phyloP scores from a whole-genome alignment of 1,140 invertebrate genomes.

The Lepidurus arcticus region DNA sequence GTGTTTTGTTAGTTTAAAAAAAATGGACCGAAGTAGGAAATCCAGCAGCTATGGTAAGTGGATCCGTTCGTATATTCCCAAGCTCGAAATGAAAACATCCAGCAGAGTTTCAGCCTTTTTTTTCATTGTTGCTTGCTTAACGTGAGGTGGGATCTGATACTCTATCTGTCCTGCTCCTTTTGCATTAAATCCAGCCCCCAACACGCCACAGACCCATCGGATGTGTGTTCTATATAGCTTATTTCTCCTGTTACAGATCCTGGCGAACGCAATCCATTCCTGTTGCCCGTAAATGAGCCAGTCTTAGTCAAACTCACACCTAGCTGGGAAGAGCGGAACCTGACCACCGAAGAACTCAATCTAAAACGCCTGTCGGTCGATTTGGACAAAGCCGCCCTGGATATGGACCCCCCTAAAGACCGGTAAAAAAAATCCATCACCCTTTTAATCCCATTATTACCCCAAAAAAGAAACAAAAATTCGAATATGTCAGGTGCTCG shows the following conservation, averaged over 20 bases:
- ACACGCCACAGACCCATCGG: not conserved
- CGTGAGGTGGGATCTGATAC: not conserved
- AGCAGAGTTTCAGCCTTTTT: not conserved
- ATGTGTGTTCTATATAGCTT: not conserved
- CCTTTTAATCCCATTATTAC: too few relatives aligned
- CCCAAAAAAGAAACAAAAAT: too few relatives aligned
- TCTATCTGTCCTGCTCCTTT: not conserved
- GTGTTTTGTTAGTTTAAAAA: not conserved
- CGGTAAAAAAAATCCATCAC: constrained; percentile 43
- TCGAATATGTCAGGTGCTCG: too few relatives aligned
- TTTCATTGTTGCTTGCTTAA: not conserved
- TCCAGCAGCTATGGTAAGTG: constrained; percentile 6
- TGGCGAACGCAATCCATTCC: constrained; percentile 38
- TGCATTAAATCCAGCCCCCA: not conserved
- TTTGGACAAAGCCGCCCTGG: constrained; percentile 63
- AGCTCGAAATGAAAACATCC: not conserved
- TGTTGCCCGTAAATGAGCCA: constrained; percentile 38
- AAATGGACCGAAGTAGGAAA: constrained; percentile 1
- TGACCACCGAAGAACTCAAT: constrained; percentile 76
- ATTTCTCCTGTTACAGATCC: constrained; percentile 27
- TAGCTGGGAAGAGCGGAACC: constrained; percentile 75
- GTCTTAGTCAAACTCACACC: constrained; percentile 76
- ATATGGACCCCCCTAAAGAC: constrained; percentile 70
- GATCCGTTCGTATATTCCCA: not conserved
- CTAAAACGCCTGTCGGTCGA: constrained; percentile 61